Evolutionary conservation across 1,140 invertebrate genomes (phyloP).

Genomic region (Drosophila athabasca): DNA sequence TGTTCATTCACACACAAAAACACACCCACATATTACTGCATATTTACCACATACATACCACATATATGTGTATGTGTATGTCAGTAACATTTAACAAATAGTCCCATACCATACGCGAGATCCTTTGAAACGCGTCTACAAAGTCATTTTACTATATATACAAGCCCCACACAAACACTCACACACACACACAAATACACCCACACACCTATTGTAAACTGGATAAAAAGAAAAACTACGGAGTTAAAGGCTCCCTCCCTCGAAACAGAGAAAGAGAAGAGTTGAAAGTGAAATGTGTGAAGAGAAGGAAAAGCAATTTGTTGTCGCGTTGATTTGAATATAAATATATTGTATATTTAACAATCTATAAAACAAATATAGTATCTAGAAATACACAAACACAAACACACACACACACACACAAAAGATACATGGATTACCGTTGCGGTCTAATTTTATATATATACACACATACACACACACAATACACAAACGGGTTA

Average conservation of each 20-base stretch:
- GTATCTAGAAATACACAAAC: conserved; percentile 37
- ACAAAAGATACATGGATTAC: conserved; percentile 39
- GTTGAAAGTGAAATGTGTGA: not conserved
- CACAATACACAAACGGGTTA: not conserved
- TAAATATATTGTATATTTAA: conserved; percentile 64
- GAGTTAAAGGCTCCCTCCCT: not conserved
- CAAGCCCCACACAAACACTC: conserved; percentile 9
- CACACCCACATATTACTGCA: conserved; percentile 8
- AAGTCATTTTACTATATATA: conserved; percentile 65
- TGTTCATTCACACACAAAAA: conserved; percentile 26
- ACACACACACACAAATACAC: conserved; percentile 6
- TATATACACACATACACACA: conserved; percentile 13
- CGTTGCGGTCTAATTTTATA: conserved; percentile 42
- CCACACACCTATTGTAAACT: conserved; percentile 22
- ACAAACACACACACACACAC: conserved; percentile 23
- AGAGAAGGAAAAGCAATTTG: conserved; percentile 33
- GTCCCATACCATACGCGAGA: conserved; percentile 38
- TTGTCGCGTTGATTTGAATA: conserved; percentile 49
- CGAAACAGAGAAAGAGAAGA: not conserved
- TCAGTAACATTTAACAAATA: conserved; percentile 58
- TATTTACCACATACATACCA: not conserved
- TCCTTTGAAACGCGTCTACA: conserved; percentile 50
- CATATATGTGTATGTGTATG: conserved; percentile 6
- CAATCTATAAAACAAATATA: conserved; percentile 62
- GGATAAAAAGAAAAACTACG: not conserved